Percentiles rank a stretch among this genome's conserved stretches.
These are phyloP conservation scores for Drosophila ficusphila DNA, from an alignment of 1,140 invertebrate species.

Conservation along the genomic window DNA sequence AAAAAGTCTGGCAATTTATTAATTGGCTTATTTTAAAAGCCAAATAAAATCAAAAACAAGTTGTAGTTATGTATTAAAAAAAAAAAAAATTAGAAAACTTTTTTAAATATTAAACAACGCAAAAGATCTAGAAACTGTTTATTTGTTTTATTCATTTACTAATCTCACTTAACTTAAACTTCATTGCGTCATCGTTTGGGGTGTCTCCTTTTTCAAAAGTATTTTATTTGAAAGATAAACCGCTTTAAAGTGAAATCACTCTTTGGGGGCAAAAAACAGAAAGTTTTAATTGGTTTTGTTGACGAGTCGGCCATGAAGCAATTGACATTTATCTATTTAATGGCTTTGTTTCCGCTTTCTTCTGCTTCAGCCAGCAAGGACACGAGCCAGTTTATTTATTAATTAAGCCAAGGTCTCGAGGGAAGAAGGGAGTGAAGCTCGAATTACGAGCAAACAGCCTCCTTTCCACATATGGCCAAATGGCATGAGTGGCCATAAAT, in stretches of 20 bases:
- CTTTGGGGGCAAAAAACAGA: not conserved
- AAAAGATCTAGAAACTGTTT: too few species aligned
- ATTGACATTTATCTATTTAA: conserved; percentile 65
- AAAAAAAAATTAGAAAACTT: not conserved
- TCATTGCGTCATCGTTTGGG: not conserved
- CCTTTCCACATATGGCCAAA: conserved; percentile 47
- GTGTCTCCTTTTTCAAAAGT: not conserved
- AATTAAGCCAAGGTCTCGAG: conserved; percentile 52
- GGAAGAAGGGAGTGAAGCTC: conserved; percentile 6
- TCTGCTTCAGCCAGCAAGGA: not conserved
- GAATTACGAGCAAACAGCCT: conserved; percentile 35
- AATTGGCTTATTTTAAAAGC: too few species aligned
- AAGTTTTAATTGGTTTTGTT: conserved; percentile 37
- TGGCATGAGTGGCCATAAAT: conserved; percentile 49
- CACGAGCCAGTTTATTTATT: conserved; percentile 56
- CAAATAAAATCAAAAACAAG: too few species aligned
- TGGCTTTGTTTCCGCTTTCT: conserved; percentile 8
- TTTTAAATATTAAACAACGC: not conserved
- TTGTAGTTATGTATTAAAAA: not conserved
- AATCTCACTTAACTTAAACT: too few species aligned
- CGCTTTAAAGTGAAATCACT: conserved; percentile 14
- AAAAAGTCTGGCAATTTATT: too few species aligned
- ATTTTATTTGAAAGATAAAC: conserved; percentile 10
- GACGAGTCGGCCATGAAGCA: conserved; percentile 15
- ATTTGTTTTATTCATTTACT: too few species aligned